phyloP scores from a whole-genome alignment of 2,888 invertebrate genomes.

The Drosophila paramelanica region DNA sequence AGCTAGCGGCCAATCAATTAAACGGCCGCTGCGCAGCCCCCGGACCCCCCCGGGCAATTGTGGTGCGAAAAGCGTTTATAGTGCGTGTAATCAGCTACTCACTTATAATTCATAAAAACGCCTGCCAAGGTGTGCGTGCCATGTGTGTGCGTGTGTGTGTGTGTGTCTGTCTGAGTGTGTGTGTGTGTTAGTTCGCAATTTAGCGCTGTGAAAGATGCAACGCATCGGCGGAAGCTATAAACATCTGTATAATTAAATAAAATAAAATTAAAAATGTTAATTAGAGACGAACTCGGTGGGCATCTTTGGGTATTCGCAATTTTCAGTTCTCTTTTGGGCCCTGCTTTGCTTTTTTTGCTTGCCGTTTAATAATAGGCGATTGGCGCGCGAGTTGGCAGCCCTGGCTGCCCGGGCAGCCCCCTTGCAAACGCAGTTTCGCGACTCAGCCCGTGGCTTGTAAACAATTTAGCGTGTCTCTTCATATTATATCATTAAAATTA shows the following conservation, averaged over 20 bases:
- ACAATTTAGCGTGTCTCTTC: slow-evolving; percentile 78
- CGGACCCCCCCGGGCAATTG: slow-evolving; percentile 5
- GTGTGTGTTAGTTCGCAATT: slow-evolving; percentile 69
- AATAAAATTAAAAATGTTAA: slow-evolving; percentile 81
- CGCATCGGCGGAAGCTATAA: slow-evolving; percentile 80
- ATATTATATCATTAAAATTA: slow-evolving; percentile 81
- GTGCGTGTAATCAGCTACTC: slow-evolving; percentile 81
- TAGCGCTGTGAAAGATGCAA: slow-evolving; percentile 60
- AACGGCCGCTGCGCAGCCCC: slow-evolving; percentile 33
- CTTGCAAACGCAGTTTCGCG: slow-evolving; percentile 50
- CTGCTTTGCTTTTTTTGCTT: slow-evolving; percentile 5
- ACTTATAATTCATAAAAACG: slow-evolving; percentile 72
- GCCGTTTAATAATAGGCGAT: slow-evolving; percentile 21
- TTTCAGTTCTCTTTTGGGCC: slow-evolving; percentile 18
- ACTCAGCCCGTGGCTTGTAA: slow-evolving; percentile 68
- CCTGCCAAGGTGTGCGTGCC: slow-evolving; percentile 23
- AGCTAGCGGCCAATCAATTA: slow-evolving; percentile 69
- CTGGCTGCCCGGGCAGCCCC: not conserved
- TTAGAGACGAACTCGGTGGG: slow-evolving; percentile 30
- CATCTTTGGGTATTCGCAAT: slow-evolving; percentile 8
- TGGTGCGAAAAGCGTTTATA: slow-evolving; percentile 74
- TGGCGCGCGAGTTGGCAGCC: slow-evolving; percentile 30
- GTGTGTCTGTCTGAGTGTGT: slow-evolving; percentile 1
- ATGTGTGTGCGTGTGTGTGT: no score
- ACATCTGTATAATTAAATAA: slow-evolving; percentile 81